Evolutionary conservation across 1,140 invertebrate species (phyloP), one percentile per base, ranked within the genome.

Genomic region (Coelopa frigida): DNA sequence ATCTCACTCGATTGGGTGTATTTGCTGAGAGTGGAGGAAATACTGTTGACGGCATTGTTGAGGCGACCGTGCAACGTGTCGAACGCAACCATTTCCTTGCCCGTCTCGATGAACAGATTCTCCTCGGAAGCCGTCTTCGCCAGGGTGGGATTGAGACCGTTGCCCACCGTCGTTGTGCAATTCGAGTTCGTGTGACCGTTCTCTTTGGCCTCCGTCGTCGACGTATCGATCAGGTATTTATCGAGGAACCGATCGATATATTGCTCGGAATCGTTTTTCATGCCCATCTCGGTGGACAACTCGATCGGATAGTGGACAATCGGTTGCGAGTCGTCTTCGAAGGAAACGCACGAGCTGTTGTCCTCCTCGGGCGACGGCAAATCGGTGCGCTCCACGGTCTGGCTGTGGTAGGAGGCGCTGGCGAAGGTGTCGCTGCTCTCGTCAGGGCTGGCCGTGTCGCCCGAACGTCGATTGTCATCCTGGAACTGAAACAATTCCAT

Each of bases 211-310:
- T 82, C 79, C 4, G 76, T 75, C 0, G 79, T 81, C 55, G 82
- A 77, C 27, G 78, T 79, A 56, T 83, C 80, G 59, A 80, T 67
- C 3, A 81, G 78, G 65, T 82, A 83, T 54, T 78, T 75, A 51
- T 82, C 80, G 14, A 82, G 58, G 61, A 83, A 81, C 38, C 78
- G 77, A 7, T 80, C 75, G 45, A 81, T 78, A 51, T 76, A 78
- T 49, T 78, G 73, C 44, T 79, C 75, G n/a, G 75, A 77, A 48
- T 55, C 52, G 2, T 48, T 32, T 6, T 61, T 57, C 39, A 61
- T 61, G 27, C 26, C 27, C 7, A 38, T 40, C 5, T 54, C 52
- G 8, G 55, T 54, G 1, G 57, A 53, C 6, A 63, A 53, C 15
- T 66, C 56, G 4, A 67, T 47, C 1, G 61, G 64, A 18, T 65